Conservation (phyloP, 2,113 vertebrate species). For the Podiceps cristatus region DNA sequence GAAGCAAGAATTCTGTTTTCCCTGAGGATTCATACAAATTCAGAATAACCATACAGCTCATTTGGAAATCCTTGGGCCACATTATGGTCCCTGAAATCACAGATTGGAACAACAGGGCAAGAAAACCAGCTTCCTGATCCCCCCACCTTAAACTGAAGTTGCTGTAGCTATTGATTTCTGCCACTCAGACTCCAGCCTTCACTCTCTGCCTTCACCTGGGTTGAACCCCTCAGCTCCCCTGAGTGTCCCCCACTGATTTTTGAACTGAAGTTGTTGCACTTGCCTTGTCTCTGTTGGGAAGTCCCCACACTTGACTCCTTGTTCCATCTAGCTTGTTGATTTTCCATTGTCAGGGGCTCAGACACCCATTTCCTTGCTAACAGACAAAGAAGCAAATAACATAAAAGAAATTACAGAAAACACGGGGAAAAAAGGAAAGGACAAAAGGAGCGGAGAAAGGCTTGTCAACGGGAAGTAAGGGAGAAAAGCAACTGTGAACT, state of each 20-base stretch:
- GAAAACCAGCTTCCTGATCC: background rate
- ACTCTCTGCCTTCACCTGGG: background rate
- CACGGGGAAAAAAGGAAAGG: background rate
- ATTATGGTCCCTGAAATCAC: background rate
- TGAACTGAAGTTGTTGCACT: background rate
- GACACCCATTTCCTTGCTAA: background rate
- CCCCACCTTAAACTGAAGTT: accelerated
- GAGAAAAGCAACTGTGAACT: background rate
- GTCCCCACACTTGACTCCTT: background rate
- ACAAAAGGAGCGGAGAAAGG: background rate
- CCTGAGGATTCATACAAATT: background rate
- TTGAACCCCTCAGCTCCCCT: background rate
- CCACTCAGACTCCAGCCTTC: background rate
- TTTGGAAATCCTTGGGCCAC: background rate
- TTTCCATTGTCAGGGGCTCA: constrained; percentile 10
- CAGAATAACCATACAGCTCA: background rate
- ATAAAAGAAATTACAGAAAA: background rate
- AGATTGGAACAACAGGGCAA: accelerated
- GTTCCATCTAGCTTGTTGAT: background rate
- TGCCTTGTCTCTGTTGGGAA: constrained; percentile 8
- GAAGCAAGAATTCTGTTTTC: background rate
- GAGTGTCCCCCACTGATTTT: background rate
- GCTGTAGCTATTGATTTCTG: background rate
- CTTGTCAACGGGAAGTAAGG: background rate
- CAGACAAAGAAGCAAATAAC: background rate